Conservation (phyloP, 2,113 vertebrate genomes). For the Ammodytes dubius region DNA sequence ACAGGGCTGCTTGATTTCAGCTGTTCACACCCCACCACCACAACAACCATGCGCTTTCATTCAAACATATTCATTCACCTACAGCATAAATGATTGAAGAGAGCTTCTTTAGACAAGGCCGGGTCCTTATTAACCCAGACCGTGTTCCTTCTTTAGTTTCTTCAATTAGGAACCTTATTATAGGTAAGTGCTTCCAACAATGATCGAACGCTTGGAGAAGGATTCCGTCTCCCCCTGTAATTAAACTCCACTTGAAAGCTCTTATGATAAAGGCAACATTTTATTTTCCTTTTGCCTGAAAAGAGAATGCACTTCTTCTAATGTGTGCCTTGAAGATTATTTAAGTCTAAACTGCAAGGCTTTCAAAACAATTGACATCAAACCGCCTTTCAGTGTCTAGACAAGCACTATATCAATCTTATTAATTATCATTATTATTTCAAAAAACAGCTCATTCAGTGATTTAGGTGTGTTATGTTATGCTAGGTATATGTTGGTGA, state of each 20-base stretch:
- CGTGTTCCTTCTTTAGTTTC: not conserved
- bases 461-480: too few relatives aligned
- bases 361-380: too few relatives aligned
- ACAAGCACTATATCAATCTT: too few relatives aligned
- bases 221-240: not conserved
- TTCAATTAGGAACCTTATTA: not conserved
- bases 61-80: not conserved
- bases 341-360: not conserved
- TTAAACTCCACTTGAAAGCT: not conserved
- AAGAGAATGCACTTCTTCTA: not conserved
- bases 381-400: too few relatives aligned
- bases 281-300: not conserved
- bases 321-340: too few relatives aligned
- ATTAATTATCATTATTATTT: too few relatives aligned
- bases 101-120: not conserved
- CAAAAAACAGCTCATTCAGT: too few relatives aligned
- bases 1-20: constrained; percentile 19
- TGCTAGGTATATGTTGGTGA: too few relatives aligned
- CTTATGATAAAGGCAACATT: too few relatives aligned
- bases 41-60: constrained; percentile 5
- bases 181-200: not conserved
- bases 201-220: not conserved
- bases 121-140: not conserved
- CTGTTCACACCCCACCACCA: constrained; percentile 14
- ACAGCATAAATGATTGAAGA: not conserved